A percentile compares a stretch with the other conserved stretches of the same genome.
These are phyloP conservation scores for Parnassius mnemosyne DNA, from an alignment of 2,888 invertebrate species.

Conservation along the genomic window DNA sequence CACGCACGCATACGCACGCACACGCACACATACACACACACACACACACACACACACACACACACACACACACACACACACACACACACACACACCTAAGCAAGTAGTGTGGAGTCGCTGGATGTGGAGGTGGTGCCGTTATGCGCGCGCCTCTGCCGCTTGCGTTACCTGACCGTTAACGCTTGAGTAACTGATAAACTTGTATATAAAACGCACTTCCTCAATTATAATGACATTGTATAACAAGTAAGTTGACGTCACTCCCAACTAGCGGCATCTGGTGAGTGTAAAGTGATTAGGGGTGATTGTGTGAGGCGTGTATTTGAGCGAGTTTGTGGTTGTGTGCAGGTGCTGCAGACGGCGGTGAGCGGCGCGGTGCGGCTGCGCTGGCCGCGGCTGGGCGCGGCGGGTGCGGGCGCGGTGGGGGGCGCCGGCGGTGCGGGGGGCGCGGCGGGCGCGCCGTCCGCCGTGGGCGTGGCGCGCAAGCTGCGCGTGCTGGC, in stretches of 20 bases:
- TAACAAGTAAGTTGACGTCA: background rate
- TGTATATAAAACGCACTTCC: no score
- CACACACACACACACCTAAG: background rate
- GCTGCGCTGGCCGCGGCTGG: conserved; percentile 33
- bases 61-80: no score
- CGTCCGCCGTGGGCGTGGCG: conserved; percentile 30
- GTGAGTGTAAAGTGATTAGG: no score
- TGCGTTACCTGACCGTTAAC: conserved; percentile 75
- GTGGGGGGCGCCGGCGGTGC: conserved; percentile 28
- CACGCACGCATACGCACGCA: background rate
- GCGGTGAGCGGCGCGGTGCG: conserved; percentile 38
- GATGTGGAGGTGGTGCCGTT: conserved; percentile 32
- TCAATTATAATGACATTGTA: no score
- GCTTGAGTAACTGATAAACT: no score
- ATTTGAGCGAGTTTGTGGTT: background rate
- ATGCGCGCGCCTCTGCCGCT: conserved; percentile 32
- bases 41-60: no score
- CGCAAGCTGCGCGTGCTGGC: conserved; percentile 80
- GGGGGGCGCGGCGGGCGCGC: conserved; percentile 32
- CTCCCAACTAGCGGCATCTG: background rate
- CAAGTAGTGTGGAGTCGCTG: conserved; percentile 27
- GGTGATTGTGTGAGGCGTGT: background rate
- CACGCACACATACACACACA: no score
- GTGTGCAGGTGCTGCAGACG: conserved; percentile 39
- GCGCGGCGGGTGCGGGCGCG: conserved; percentile 34